A percentile compares a stretch with the other conserved stretches of the same genome.
Evolutionary conservation across 2,797 vertebrate species (phyloP).

Genomic region (Liasis olivaceus): DNA sequence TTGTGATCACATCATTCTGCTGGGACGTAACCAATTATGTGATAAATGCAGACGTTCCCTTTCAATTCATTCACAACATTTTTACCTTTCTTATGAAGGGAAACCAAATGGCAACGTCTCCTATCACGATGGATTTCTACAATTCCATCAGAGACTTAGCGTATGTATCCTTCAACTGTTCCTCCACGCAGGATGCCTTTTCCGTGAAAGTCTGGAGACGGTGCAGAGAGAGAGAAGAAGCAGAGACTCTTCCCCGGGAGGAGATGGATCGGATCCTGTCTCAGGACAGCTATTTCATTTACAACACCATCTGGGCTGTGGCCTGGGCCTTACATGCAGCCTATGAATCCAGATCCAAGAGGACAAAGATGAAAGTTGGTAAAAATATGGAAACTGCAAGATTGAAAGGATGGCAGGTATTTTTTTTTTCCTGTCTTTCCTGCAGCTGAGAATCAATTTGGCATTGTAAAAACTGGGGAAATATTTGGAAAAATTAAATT

Average conservation of each 20-base stretch:
- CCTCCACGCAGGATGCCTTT: background rate
- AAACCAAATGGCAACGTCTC: background rate
- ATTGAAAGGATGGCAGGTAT: too few species aligned
- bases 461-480: too few species aligned
- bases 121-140: background rate
- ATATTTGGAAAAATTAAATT: too few species aligned
- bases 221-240: background rate
- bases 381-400: too few species aligned
- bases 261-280: background rate
- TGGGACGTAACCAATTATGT: background rate
- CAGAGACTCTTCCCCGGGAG: too few species aligned
- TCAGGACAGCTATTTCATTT: background rate
- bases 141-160: fast-evolving
- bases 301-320: background rate
- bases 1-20: background rate
- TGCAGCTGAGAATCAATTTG: too few species aligned
- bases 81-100: background rate
- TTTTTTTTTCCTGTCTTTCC: too few species aligned
- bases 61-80: background rate
- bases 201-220: background rate
- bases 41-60: background rate
- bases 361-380: too few species aligned
- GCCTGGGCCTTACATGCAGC: background rate
- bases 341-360: background rate
- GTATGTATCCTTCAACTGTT: background rate